Evolutionary conservation across 2,888 invertebrate genomes (phyloP).

Genomic region (Rhagium mordax): DNA sequence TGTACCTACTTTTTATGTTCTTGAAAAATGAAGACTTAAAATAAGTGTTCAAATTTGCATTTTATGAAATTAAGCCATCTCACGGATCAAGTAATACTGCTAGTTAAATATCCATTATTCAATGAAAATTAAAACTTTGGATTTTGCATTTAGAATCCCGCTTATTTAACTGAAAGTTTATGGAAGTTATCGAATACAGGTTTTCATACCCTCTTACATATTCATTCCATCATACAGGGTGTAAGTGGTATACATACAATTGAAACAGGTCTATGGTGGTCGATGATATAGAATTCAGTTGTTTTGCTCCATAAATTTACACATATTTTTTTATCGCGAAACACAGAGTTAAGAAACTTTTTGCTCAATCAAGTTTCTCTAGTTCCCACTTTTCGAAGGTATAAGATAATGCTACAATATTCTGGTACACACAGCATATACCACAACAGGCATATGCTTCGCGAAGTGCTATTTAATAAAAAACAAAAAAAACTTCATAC

Average conservation of each 20-base stretch:
- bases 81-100: not conserved
- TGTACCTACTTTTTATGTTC: not conserved
- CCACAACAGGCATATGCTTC: no score
- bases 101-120: not conserved
- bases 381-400: no score
- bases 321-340: no score
- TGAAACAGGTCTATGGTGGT: no score
- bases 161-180: not conserved
- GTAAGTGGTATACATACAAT: not conserved
- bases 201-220: not conserved
- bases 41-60: slow-evolving; percentile 8
- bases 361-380: no score
- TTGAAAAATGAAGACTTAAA: slow-evolving; percentile 11
- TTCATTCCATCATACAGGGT: not conserved
- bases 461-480: no score
- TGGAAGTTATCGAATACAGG: not conserved
- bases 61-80: slow-evolving; percentile 10
- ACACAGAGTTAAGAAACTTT: no score
- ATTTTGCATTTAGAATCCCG: not conserved
- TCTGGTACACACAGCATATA: no score
- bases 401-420: no score
- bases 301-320: no score
- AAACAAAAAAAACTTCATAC: no score
- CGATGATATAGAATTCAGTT: no score
- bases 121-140: not conserved